Evolutionary conservation across 2,113 vertebrate species (phyloP), one percentile per base, ranked within the genome.

Genomic region (Vulpes vulpes): DNA sequence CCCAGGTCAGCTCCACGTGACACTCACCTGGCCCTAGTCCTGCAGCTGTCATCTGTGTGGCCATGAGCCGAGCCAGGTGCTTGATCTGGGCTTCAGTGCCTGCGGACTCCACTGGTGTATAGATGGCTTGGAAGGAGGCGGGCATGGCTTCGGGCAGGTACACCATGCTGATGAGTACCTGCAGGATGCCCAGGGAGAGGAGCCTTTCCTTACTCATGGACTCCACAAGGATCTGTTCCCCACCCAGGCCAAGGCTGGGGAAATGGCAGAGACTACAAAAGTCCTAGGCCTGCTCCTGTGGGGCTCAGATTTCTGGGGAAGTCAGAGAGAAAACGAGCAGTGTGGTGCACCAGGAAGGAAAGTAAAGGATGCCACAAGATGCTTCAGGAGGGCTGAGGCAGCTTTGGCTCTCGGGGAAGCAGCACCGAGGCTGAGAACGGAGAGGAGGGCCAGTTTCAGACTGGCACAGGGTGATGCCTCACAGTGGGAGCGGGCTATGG

Each of bases 111-210:
- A 99, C 99, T 0, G 99, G 99, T 0, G 99, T 99, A 96, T 99
- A 99, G 8, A 99, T 99, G 89, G 99, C 99, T 98, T 99, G 99
- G 98, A 99, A 99, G 91, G 99, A 99, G 0, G 99, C 99, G 0
- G 99, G 99, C 99, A 99, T 99, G 97, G 98, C 97, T 38, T 99
- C 99, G 0, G 99, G 99, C n/a, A 99, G 98, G 97, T 99, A 99
- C 16, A 99, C 99, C 99, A 99, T 99, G 98, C 99, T 99, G 99
- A 99, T 99, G 82, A 99, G 99, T 84, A 99, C 99, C 99, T 99
- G 90, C 0, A 0, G n/a, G 43, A 32, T 0, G 7, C 7, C 84
- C 65, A 22, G 57, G 16, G 62, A 93, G 4, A 55, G 65, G 7
- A 74, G 20, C 19, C 62, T 16, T 64, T 27, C 69, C 35, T 95